Conservation (phyloP, 2,888 invertebrate species). For the Creontiades dilutus region DNA sequence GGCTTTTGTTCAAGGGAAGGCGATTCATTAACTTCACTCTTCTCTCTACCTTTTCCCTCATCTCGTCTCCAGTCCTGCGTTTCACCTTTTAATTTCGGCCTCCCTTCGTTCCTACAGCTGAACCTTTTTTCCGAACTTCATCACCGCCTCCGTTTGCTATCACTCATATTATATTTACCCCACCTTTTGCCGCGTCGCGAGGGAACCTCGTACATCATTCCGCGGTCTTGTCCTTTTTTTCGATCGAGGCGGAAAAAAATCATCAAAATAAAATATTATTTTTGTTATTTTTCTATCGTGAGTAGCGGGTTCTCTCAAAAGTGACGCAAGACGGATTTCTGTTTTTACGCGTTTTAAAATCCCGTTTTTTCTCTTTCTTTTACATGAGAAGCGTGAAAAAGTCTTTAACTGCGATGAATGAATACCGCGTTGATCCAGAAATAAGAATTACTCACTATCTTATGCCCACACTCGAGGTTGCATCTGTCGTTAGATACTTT, state of each 20-base stretch:
- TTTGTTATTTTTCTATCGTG: not conserved
- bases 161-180: conserved; percentile 64
- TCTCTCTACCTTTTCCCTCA: conserved; percentile 9
- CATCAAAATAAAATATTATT: conserved; percentile 35
- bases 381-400: too few relatives aligned
- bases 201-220: conserved; percentile 28
- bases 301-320: not conserved
- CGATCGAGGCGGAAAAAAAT: conserved; percentile 12
- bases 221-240: not conserved
- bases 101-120: not conserved
- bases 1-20: conserved; percentile 68
- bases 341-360: conserved; percentile 22
- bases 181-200: conserved; percentile 37
- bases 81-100: conserved; percentile 55
- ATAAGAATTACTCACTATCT: too few relatives aligned
- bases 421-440: too few relatives aligned
- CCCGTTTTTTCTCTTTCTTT: not conserved
- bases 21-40: conserved; percentile 58
- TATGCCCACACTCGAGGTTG: too few relatives aligned
- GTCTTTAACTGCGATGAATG: too few relatives aligned
- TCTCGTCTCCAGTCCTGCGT: not conserved
- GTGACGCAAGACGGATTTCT: conserved; percentile 15
- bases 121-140: conserved; percentile 47
- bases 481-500: too few relatives aligned
- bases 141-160: conserved; percentile 60